phyloP scores from a whole-genome alignment of 1,140 invertebrate genomes.

The Neotoxoptera formosana region DNA sequence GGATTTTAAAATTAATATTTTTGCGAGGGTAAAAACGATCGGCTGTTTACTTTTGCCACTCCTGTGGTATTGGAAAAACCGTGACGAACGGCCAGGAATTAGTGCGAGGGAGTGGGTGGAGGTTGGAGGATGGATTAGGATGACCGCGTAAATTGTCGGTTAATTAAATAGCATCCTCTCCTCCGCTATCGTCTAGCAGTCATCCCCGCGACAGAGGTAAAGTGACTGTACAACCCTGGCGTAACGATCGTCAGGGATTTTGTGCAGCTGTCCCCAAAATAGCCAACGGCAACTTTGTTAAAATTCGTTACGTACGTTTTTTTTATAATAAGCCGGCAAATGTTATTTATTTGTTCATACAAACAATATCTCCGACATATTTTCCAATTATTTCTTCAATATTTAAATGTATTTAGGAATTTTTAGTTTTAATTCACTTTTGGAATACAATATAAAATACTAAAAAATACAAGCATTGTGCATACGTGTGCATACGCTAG shows the following conservation, averaged over 20 bases:
- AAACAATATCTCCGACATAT: background rate
- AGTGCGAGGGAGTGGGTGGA: background rate
- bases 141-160: conserved; percentile 50
- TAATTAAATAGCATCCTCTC: conserved; percentile 29
- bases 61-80: conserved; percentile 35
- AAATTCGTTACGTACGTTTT: background rate
- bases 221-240: background rate
- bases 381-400: background rate
- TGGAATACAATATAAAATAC: background rate
- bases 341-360: background rate
- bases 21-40: conserved; percentile 44
- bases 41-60: conserved; percentile 48
- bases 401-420: background rate
- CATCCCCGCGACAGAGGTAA: background rate
- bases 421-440: background rate
- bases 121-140: conserved; percentile 34
- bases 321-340: background rate
- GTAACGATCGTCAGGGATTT: background rate
- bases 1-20: conserved; percentile 56
- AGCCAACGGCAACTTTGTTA: background rate
- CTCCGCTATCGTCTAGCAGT: background rate
- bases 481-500: too few species aligned
- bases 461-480: background rate
- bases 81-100: conserved; percentile 29
- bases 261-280: conserved; percentile 2